Conservation (phyloP, 2,797 vertebrate species). For the Lutjanus campechanus region DNA sequence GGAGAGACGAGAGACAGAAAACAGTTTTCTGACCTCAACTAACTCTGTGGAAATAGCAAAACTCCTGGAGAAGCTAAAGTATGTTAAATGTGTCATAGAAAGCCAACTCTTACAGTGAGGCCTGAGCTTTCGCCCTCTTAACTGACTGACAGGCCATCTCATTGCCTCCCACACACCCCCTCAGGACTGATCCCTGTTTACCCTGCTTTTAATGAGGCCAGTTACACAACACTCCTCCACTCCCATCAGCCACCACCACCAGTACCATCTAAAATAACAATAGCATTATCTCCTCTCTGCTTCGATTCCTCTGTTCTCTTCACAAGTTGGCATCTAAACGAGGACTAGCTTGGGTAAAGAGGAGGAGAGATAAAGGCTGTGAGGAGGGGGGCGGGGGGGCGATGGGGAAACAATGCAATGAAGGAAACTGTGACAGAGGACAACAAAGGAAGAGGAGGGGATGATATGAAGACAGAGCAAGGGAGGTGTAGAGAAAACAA, state of each 20-base stretch:
- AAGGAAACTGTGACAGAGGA: conserved; percentile 48
- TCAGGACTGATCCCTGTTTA: conserved; percentile 60
- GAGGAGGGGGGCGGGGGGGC: conserved; percentile 7
- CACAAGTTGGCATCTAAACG: conserved; percentile 22
- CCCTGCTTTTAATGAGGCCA: conserved; percentile 65
- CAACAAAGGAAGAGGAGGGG: conserved; percentile 61
- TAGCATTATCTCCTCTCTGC: conserved; percentile 13
- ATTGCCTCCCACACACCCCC: conserved; percentile 47
- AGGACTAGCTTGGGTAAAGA: conserved; percentile 11
- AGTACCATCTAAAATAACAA: conserved; percentile 32
- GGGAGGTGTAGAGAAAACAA: conserved; percentile 5
- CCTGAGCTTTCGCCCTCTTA: conserved; percentile 41
- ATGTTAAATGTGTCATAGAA: conserved; percentile 47
- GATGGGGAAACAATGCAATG: conserved; percentile 38
- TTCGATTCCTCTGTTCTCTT: conserved; percentile 4
- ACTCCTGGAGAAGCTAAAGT: conserved; percentile 41
- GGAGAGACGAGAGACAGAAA: neutral
- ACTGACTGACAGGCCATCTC: conserved; percentile 46
- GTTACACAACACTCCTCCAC: conserved; percentile 72
- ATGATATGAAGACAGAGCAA: conserved; percentile 13
- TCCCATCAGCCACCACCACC: conserved; percentile 34
- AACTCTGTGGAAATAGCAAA: conserved; percentile 5
- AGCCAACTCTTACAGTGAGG: conserved; percentile 18
- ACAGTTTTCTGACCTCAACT: neutral
- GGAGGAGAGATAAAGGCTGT: conserved; percentile 20